Evolutionary conservation across 2,888 invertebrate species (phyloP).

Genomic region (Myopa tessellatipennis): DNA sequence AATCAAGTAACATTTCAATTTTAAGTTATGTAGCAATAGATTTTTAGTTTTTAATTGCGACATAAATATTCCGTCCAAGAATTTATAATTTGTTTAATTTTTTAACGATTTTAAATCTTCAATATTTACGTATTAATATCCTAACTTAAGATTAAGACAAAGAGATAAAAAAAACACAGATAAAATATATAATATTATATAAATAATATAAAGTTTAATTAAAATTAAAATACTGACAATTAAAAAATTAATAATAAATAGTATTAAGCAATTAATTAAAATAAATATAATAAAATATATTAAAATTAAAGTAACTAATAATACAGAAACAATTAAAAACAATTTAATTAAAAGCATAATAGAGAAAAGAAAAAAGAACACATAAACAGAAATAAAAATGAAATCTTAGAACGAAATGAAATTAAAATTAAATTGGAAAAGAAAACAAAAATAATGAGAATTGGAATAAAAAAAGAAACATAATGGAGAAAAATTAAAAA

Average conservation of each 20-base stretch:
- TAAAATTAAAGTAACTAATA: too few relatives aligned
- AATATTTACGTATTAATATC: neutral
- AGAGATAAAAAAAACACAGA: neutral
- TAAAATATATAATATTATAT: neutral
- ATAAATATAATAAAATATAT: too few relatives aligned
- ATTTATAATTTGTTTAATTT: conserved; percentile 30
- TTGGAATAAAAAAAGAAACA: too few relatives aligned
- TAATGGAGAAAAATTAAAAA: too few relatives aligned
- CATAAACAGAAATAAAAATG: neutral
- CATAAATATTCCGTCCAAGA: conserved; percentile 67
- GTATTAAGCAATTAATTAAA: too few relatives aligned
- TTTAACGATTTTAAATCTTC: neutral
- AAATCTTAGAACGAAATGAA: neutral
- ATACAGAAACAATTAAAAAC: neutral
- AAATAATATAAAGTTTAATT: neutral
- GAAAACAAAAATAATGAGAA: conserved; percentile 20
- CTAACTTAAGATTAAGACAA: neutral
- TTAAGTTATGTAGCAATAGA: neutral
- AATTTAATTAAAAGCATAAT: neutral
- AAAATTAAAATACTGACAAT: too few relatives aligned
- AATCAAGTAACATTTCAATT: neutral
- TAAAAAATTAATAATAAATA: too few relatives aligned
- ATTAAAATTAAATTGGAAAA: conserved; percentile 45
- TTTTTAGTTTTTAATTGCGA: conserved; percentile 47
- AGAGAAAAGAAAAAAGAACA: neutral